A percentile compares a stretch with the other conserved stretches of the same genome.
phyloP scores from a whole-genome alignment of 2,888 invertebrate species.

The Saturnia pavonia region DNA sequence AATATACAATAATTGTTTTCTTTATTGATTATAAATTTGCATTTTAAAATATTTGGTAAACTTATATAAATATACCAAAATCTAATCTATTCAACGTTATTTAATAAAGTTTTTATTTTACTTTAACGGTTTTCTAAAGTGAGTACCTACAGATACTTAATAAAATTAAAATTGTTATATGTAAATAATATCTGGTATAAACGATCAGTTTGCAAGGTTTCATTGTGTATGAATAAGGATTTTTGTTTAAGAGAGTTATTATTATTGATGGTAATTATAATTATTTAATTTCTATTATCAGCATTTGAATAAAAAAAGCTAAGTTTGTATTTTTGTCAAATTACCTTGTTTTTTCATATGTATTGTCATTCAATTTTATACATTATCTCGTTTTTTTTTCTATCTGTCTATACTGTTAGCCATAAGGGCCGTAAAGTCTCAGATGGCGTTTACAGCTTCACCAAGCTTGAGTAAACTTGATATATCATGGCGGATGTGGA shows the following conservation, averaged over 20 bases:
- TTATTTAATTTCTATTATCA: neutral
- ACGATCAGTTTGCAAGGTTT: neutral
- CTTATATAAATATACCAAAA: neutral
- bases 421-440: no score
- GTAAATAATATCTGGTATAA: neutral
- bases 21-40: neutral
- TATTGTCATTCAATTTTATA: neutral
- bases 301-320: neutral
- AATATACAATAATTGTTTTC: neutral
- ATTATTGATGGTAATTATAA: neutral
- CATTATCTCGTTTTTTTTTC: no score
- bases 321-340: neutral
- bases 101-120: neutral
- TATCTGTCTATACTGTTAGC: no score
- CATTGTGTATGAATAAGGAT: neutral
- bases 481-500: neutral
- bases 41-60: neutral
- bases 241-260: neutral
- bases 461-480: no score
- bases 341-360: neutral
- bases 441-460: no score
- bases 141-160: neutral
- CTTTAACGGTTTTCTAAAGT: neutral
- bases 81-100: neutral
- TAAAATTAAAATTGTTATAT: neutral